phyloP scores from a whole-genome alignment of 2,888 invertebrate genomes.

The Electrophaes corylata region DNA sequence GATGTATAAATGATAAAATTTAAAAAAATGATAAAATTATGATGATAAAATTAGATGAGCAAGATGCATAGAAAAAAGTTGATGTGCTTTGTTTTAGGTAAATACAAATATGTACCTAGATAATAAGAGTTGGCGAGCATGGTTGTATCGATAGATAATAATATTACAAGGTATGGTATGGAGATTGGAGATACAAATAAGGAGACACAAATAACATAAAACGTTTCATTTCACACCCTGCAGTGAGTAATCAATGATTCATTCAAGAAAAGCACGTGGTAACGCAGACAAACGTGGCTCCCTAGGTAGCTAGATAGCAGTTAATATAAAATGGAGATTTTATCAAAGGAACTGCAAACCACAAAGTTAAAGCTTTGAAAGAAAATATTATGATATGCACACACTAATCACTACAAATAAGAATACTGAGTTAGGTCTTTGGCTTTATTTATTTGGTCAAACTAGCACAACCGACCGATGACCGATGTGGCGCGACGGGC shows the following conservation, averaged over 20 bases:
- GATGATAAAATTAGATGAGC: too few species aligned
- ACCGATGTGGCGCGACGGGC: too few species aligned
- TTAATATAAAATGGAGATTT: conserved; percentile 10
- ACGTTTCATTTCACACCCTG: conserved; percentile 5
- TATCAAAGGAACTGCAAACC: conserved; percentile 11
- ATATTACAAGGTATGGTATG: background rate
- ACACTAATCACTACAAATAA: background rate
- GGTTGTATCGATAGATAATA: background rate
- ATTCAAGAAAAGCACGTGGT: conserved; percentile 50
- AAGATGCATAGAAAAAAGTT: background rate
- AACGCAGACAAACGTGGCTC: conserved; percentile 14
- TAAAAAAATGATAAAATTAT: too few species aligned
- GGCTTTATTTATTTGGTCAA: background rate
- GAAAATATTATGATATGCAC: background rate
- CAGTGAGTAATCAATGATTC: conserved; percentile 51
- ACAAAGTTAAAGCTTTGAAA: conserved; percentile 6
- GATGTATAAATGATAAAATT: too few species aligned
- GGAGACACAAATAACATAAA: background rate
- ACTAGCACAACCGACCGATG: too few species aligned
- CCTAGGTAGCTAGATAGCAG: conserved; percentile 2
- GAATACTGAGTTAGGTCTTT: background rate
- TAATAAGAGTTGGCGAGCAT: background rate
- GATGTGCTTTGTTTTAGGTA: background rate
- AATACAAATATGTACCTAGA: background rate
- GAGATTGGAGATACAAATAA: background rate